Percentiles rank a stretch among this genome's conserved stretches.
Conservation (phyloP, 1,140 invertebrate species). For the roundworm (Caenorhabditis elegans) region WBcel235 BX284604.4:6187001-6187500, state of each 20-base stretch:
- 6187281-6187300: conserved; percentile 17
- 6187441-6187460: conserved; percentile 37
- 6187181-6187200: no score
- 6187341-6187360: conserved; percentile 26
- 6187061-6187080: conserved; percentile 13
- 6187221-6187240: conserved; percentile 33
- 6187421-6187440: not conserved
- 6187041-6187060: conserved; percentile 19
- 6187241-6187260: conserved; percentile 34
- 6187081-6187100: conserved; percentile 26
- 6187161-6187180: conserved; percentile 39
- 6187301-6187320: conserved; percentile 49
- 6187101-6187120: conserved; percentile 36
- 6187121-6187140: conserved; percentile 41
- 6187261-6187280: conserved; percentile 38
- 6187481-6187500: conserved; percentile 33
- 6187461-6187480: conserved; percentile 45
- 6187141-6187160: conserved; percentile 32
- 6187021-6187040: not conserved
- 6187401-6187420: conserved; percentile 44
- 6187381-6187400: conserved; percentile 42
- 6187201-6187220: no score
- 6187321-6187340: conserved; percentile 38
- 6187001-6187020: no score
- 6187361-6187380: conserved; percentile 45